Conservation (phyloP, 2,888 invertebrate genomes). For the Alviniconcha strummeri region DNA sequence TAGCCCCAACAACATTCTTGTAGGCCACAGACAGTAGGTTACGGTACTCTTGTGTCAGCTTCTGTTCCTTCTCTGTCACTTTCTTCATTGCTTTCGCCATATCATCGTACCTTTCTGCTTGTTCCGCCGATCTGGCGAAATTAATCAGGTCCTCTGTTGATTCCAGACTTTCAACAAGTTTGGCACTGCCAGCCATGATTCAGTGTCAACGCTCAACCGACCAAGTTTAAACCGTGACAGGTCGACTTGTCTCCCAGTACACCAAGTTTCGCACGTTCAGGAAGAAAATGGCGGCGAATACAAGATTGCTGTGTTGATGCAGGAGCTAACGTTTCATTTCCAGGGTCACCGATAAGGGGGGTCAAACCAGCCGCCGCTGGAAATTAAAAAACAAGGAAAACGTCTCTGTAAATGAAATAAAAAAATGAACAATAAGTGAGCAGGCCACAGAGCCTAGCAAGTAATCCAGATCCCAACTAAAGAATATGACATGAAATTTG, state of each 20-base stretch:
- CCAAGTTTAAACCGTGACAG: not conserved
- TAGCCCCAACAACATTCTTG: constrained; percentile 99
- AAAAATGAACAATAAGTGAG: no score
- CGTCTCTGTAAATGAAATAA: not conserved
- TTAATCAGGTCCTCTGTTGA: constrained; percentile 92
- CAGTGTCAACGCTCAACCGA: not conserved
- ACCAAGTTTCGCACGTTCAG: not conserved
- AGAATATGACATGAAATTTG: not conserved
- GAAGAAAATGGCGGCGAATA: constrained; percentile 4
- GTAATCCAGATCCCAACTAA: not conserved
- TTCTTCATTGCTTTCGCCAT: constrained; percentile 99
- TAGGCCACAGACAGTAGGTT: constrained; percentile 98
- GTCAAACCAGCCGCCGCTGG: not conserved
- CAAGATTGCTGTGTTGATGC: constrained; percentile 13
- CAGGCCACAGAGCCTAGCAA: no score
- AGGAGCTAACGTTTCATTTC: not conserved
- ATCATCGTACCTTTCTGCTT: constrained; percentile 97
- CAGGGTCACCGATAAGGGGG: not conserved
- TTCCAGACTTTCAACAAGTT: constrained; percentile 39
- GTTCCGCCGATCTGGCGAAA: constrained; percentile 98
- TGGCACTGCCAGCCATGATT: constrained; percentile 26
- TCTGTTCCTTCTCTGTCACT: constrained; percentile 91
- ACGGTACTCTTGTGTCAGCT: constrained; percentile 97
- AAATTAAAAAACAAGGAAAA: not conserved
- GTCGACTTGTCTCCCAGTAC: not conserved